Percentiles rank a stretch among this genome's conserved stretches.
phyloP scores from a whole-genome alignment of 2,797 vertebrate genomes.

The Leucoraja ocellata region DNA sequence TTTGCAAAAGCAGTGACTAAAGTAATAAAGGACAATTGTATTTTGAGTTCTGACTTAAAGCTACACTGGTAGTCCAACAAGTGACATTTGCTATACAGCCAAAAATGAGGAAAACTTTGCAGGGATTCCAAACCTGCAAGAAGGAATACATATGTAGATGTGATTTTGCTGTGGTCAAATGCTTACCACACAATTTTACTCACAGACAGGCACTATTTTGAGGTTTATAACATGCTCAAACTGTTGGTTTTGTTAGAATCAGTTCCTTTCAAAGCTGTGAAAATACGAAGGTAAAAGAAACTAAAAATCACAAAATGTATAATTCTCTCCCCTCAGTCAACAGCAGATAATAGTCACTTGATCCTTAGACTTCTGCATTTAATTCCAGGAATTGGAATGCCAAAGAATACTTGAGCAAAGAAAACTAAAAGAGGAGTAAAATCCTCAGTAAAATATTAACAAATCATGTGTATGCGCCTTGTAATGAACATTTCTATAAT shows the following conservation, averaged over 20 bases:
- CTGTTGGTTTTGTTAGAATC: neutral
- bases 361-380: neutral
- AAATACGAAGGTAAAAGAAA: neutral
- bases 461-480: neutral
- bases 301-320: too few species aligned
- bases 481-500: too few species aligned
- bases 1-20: neutral
- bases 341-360: neutral
- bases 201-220: neutral
- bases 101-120: neutral
- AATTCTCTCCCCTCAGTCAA: neutral
- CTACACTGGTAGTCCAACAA: neutral
- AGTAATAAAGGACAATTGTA: neutral
- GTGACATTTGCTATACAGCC: neutral
- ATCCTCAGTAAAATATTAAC: neutral
- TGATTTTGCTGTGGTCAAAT: neutral
- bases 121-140: neutral
- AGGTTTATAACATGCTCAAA: neutral
- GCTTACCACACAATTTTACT: neutral
- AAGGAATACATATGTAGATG: neutral
- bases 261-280: neutral
- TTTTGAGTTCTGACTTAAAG: neutral
- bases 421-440: neutral
- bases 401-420: neutral
- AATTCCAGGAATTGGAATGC: neutral